phyloP scores from a whole-genome alignment of 2,797 vertebrate species.

The Parotocinclus haroldoi region DNA sequence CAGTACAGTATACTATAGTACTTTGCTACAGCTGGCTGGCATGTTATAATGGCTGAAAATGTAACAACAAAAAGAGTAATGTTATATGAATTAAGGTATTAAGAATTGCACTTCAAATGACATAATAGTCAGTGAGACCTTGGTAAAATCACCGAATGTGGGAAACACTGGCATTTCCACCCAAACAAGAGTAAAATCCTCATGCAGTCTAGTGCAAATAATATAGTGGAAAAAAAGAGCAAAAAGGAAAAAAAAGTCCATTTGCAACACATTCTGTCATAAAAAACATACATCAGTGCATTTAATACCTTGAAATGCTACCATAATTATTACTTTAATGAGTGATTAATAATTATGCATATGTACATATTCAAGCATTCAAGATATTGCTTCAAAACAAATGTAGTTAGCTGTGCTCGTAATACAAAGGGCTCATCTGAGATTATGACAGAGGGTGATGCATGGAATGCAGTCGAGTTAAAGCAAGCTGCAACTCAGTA shows the following conservation, averaged over 20 bases:
- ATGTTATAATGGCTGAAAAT: conserved; percentile 18
- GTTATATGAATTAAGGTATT: conserved; percentile 36
- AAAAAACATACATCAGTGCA: conserved; percentile 20
- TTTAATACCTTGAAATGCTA: not conserved
- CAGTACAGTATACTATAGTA: not conserved
- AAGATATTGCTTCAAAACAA: not conserved
- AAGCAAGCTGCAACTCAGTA: conserved; percentile 65
- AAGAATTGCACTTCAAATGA: conserved; percentile 35
- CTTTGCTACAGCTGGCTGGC: conserved; percentile 14
- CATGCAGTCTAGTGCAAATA: conserved; percentile 68
- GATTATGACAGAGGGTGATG: conserved; percentile 43
- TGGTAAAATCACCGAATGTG: conserved; percentile 19
- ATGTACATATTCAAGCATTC: conserved; percentile 11
- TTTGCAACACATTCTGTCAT: conserved; percentile 50
- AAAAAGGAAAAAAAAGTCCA: conserved; percentile 18
- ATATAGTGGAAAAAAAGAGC: not conserved
- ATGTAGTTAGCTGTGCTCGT: not conserved
- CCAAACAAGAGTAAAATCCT: conserved; percentile 56
- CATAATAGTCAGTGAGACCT: conserved; percentile 25
- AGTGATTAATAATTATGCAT: not conserved
- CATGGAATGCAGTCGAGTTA: conserved; percentile 35
- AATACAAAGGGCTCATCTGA: conserved; percentile 17
- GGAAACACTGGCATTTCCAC: conserved; percentile 28
- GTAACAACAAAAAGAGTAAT: conserved; percentile 20
- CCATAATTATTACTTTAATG: not conserved